Base-by-base conservation (phyloP, 2,797 vertebrate species). In the Chloroceryle inda region DNA sequence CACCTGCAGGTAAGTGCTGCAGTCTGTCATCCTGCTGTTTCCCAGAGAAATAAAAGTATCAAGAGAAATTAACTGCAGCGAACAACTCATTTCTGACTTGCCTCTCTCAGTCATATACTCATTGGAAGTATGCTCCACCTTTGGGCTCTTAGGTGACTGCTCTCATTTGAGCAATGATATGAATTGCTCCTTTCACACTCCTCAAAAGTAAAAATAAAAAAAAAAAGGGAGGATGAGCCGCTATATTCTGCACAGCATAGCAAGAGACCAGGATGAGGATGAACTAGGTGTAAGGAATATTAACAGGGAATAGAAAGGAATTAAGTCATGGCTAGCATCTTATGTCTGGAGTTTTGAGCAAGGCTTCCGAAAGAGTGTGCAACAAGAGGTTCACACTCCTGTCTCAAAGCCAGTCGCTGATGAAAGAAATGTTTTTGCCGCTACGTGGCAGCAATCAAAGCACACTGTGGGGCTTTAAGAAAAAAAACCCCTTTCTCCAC, bases 1-100 rank as follows among this genome's bases (percentile, higher is more conserved):
- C 96, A 97, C 95, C 97, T 97, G 93, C 3, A 40, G 93, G 80
- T 68, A 58, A 80, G 52, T 49, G 59, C 69, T 88, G 89, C 86
- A 83, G 77, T 79, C 61, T 92, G 26, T n/a, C 81, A 24, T 9
- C 37, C 82, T 2, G 0, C 27, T 1, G 2, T 23, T 76, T 84
- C 62, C 68, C 31, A 42, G 49, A 61, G 20, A 11, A 35, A 64
- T 14, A 56, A 44, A 49, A 18, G 14, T 8, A 38, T 7, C 21
- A 7, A 21, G 27, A 58, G 29, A n/a, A 95, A 78, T 45, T 8
- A 38, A 52, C 8, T 5, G 17, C 13, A 9, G 35, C 10, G 10
- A 79, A 81, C 62, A 67, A 33, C 21, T 5, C 0, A 20, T 14
- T 45, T 61, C 40, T 18, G 55, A 56, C 44, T 58, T 53, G 13